Percentiles rank a stretch among this genome's conserved stretches.
These are phyloP conservation scores for Chrysina gloriosa DNA, from an alignment of 2,888 invertebrate genomes.

Conservation along the genomic window DNA sequence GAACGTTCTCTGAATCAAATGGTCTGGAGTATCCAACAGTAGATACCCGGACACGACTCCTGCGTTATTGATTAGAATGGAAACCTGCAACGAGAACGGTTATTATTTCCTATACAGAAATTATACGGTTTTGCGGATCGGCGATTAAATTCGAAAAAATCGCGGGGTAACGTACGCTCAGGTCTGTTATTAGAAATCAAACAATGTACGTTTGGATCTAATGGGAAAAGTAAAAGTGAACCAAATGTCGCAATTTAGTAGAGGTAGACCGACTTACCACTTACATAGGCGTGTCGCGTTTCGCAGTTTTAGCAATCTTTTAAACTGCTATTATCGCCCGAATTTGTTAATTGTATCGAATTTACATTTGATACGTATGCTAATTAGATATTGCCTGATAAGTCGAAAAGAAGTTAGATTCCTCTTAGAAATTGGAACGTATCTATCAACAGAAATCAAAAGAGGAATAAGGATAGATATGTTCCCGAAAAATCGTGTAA, in stretches of 20 bases:
- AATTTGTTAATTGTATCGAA: too few species aligned
- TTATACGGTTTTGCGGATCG: neutral
- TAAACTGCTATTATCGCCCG: too few species aligned
- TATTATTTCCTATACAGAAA: neutral
- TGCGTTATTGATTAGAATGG: conserved; percentile 92
- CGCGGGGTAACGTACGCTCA: neutral
- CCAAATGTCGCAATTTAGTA: neutral
- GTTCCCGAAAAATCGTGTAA: too few species aligned
- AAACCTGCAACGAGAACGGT: conserved; percentile 61
- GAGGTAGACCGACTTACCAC: too few species aligned
- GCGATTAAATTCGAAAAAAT: neutral
- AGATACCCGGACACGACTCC: conserved; percentile 88
- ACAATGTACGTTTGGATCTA: neutral
- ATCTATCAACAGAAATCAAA: too few species aligned
- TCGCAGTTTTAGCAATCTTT: too few species aligned
- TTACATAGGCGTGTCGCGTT: too few species aligned
- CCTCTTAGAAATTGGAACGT: too few species aligned
- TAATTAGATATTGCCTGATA: too few species aligned
- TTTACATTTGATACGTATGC: too few species aligned
- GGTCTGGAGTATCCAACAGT: conserved; percentile 85
- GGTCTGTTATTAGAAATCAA: neutral
- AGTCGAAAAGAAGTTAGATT: too few species aligned
- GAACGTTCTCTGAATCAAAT: conserved; percentile 87
- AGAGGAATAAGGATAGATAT: too few species aligned
- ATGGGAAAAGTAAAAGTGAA: neutral